Base-by-base conservation (phyloP, 1,140 invertebrate genomes). In the Hylaeus anthracinus region DNA sequence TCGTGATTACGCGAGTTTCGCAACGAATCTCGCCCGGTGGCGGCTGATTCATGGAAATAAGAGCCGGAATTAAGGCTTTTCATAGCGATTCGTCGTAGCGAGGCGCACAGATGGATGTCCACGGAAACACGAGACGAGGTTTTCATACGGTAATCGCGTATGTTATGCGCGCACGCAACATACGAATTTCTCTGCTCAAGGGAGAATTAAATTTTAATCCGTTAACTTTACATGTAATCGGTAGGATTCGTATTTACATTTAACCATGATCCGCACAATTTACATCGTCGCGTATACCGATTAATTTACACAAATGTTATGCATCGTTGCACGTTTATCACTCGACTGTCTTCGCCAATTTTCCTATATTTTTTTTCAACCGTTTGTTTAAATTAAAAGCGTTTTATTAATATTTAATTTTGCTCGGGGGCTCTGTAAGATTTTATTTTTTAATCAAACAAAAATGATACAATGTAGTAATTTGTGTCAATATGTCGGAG, bases 131-230 rank as follows among this genome's bases (percentile, higher is more conserved):
- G 37, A 65, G 0, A 37, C 53, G 43, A 74, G 41, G 43, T 65
- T 74, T 55, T 10, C 51, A 43, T 55, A 41, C 0, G 12, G 15
- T 5, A 39, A 55, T 64, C n/a, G 3, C 9, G 43, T 37, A 3
- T 72, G 48, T 73, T 64, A 63, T 51, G 4, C 63, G 12, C 2
- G 10, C n/a, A n/a, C 37, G 39, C 26, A 56, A 67, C 51, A 9
- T 55, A 37, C 55, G 26, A 73, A 63, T 73, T 64, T 63, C 61
- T n/a, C 51, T 15, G 4, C 61, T 39, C 37, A 15, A 14, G 2
- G 0, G 3, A 73, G 37, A 51, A 73, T 73, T 48, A 39, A 73
- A 60, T 72, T 72, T 73, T 73, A 61, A 73, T 63, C 26, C 37
- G 37, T 45, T 12, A 39, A 60, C 5, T 60, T 60, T 5, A n/a